Percentiles rank a stretch among this genome's conserved stretches.
These are phyloP conservation scores for Halcyon chelicuti DNA, from an alignment of 2,797 vertebrate species.

Conservation along the genomic window DNA sequence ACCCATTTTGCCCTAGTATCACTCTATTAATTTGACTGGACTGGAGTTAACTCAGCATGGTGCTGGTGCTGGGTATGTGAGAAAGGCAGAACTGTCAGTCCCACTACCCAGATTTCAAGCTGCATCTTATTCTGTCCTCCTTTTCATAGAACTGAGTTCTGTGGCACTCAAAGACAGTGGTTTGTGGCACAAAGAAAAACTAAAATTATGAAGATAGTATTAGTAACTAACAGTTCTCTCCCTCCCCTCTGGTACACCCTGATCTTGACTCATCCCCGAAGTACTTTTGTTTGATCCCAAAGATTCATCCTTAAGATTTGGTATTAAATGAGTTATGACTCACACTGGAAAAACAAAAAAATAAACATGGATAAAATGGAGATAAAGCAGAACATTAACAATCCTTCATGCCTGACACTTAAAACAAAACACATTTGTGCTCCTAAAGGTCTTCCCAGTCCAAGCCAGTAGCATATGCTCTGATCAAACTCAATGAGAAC, in stretches of 20 bases:
- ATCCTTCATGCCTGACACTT: conserved; percentile 28
- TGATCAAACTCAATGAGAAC: not conserved
- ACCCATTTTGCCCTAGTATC: not conserved
- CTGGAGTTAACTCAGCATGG: not conserved
- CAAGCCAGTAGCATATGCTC: not conserved
- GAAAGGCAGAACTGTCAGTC: not conserved
- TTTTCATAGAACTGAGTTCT: not conserved
- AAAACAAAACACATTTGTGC: conserved; percentile 33
- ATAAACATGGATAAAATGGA: conserved; percentile 38
- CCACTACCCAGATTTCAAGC: not conserved
- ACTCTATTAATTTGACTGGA: not conserved
- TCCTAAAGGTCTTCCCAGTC: not conserved
- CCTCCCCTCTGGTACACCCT: not conserved
- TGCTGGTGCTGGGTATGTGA: not conserved
- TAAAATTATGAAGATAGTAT: not conserved
- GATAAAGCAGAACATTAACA: conserved; percentile 53
- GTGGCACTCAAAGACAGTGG: not conserved
- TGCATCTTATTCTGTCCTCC: not conserved
- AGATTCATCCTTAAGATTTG: conserved; percentile 37
- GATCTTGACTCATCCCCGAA: conserved; percentile 33
- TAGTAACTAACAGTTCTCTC: not conserved
- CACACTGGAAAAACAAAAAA: conserved; percentile 30
- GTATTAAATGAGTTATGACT: conserved; percentile 40
- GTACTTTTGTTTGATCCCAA: conserved; percentile 29
- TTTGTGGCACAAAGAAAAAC: conserved; percentile 1